Evolutionary conservation across 1,140 invertebrate species (phyloP).

Genomic region (Pachyrhynchus sulphureomaculatus): DNA sequence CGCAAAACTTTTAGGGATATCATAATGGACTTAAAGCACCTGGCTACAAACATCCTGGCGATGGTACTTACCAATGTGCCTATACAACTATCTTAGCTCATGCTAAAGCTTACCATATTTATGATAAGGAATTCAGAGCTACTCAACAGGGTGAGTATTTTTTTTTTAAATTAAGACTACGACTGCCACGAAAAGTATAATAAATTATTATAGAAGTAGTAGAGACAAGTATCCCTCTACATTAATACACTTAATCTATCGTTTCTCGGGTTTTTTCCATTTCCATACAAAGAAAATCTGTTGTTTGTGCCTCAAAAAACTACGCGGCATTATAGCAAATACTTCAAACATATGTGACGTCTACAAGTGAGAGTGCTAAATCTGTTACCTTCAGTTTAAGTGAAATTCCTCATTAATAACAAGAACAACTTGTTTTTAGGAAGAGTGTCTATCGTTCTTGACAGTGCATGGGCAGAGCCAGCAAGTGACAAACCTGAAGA

Average conservation of each 20-base stretch:
- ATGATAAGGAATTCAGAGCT: too few species aligned
- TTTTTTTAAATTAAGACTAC: too few species aligned
- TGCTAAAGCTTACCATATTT: constrained; percentile 58
- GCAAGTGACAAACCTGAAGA: constrained; percentile 50
- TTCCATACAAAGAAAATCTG: too few species aligned
- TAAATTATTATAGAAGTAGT: too few species aligned
- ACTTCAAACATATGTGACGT: too few species aligned
- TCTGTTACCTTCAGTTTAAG: neutral
- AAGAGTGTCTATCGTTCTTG: constrained; percentile 58
- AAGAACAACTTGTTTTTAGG: constrained; percentile 40
- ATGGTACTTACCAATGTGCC: constrained; percentile 59
- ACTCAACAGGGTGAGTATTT: constrained; percentile 28
- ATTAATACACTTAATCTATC: too few species aligned
- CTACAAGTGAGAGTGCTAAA: too few species aligned
- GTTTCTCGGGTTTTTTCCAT: too few species aligned
- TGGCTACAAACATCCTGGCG: constrained; percentile 44
- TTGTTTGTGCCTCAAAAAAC: too few species aligned
- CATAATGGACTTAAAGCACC: constrained; percentile 33
- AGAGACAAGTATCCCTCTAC: too few species aligned
- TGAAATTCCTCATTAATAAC: neutral
- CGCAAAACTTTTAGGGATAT: constrained; percentile 5
- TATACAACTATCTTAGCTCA: constrained; percentile 59
- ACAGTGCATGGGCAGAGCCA: constrained; percentile 53
- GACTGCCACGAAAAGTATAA: too few species aligned
- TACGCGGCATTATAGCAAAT: too few species aligned